Percentiles rank a stretch among this genome's conserved stretches.
These are phyloP conservation scores for fruit fly (Drosophila melanogaster) DNA, from an alignment of 1,140 invertebrate genomes.

Conservation along the genomic window DNA sequence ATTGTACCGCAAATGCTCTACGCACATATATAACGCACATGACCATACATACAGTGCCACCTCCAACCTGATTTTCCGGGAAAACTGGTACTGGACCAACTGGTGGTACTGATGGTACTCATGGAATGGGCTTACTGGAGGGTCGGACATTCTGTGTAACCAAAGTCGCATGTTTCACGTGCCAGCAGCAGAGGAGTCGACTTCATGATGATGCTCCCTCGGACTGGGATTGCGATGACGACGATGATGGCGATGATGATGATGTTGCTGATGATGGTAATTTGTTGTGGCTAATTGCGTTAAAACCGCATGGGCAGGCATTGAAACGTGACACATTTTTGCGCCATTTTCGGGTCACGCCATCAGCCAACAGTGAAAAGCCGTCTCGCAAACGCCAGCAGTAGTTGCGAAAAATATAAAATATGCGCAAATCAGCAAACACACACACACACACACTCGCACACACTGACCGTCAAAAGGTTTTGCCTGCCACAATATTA, in stretches of 20 bases:
- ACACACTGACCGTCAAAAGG: slow-evolving; percentile 26
- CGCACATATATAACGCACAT: slow-evolving; percentile 18
- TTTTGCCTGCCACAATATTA: slow-evolving; percentile 54
- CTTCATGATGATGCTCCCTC: slow-evolving; percentile 26
- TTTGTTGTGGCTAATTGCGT: slow-evolving; percentile 79
- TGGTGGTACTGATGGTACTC: not conserved
- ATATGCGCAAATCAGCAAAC: slow-evolving; percentile 50
- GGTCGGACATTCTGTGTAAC: slow-evolving; percentile 41
- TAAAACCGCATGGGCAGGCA: slow-evolving; percentile 70
- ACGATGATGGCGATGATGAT: slow-evolving; percentile 24
- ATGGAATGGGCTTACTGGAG: slow-evolving; percentile 32
- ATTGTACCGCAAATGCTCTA: slow-evolving; percentile 72
- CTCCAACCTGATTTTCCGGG: slow-evolving; percentile 1
- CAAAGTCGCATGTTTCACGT: slow-evolving; percentile 70
- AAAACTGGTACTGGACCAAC: slow-evolving; percentile 12
- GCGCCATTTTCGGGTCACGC: slow-evolving; percentile 50
- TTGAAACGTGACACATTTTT: slow-evolving; percentile 77
- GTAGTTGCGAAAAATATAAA: slow-evolving; percentile 44
- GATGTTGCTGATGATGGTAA: slow-evolving; percentile 61
- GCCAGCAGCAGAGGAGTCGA: slow-evolving; percentile 35
- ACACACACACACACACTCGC: slow-evolving; percentile 2
- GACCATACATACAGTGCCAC: slow-evolving; percentile 1
- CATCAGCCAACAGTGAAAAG: slow-evolving; percentile 6
- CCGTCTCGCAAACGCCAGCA: slow-evolving; percentile 9
- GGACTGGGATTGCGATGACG: slow-evolving; percentile 1